A percentile compares a stretch with the other conserved stretches of the same genome.
phyloP scores from a whole-genome alignment of 2,113 vertebrate genomes.

The Odocoileus virginianus region DNA sequence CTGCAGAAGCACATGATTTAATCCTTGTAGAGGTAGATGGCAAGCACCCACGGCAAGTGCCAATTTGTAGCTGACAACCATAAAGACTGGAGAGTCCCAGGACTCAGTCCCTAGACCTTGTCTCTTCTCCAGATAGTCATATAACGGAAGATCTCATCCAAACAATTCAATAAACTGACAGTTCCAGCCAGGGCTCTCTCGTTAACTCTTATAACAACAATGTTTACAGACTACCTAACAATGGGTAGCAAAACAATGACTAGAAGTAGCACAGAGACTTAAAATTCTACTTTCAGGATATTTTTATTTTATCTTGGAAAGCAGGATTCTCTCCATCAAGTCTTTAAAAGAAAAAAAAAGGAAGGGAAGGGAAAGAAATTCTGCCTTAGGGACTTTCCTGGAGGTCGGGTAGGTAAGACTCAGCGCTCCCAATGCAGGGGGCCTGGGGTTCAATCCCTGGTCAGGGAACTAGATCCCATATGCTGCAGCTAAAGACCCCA shows the following conservation, averaged over 20 bases:
- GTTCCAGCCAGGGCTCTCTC: not conserved
- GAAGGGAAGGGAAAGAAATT: not conserved
- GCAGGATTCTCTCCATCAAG: not conserved
- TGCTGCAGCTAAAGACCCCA: not conserved
- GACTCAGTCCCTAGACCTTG: not conserved
- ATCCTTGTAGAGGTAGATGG: not conserved
- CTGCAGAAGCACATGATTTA: not conserved
- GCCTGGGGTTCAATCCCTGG: not conserved
- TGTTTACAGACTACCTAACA: not conserved
- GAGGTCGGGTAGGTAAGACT: not conserved
- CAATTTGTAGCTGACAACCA: not conserved
- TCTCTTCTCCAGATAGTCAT: not conserved
- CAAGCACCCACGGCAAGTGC: not conserved
- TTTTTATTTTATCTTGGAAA: not conserved
- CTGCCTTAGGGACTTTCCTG: not conserved
- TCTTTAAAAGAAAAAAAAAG: not conserved
- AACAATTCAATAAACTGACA: not conserved
- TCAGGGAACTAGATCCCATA: not conserved
- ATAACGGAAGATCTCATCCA: not conserved
- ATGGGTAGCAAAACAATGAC: not conserved
- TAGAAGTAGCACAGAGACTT: not conserved
- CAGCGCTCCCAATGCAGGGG: fast-evolving
- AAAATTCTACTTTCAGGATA: not conserved
- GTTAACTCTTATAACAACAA: not conserved
- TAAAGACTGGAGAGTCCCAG: not conserved